These are phyloP conservation scores for Coturnix japonica DNA, from an alignment of 2,113 vertebrate genomes.

Conservation along the genomic window DNA sequence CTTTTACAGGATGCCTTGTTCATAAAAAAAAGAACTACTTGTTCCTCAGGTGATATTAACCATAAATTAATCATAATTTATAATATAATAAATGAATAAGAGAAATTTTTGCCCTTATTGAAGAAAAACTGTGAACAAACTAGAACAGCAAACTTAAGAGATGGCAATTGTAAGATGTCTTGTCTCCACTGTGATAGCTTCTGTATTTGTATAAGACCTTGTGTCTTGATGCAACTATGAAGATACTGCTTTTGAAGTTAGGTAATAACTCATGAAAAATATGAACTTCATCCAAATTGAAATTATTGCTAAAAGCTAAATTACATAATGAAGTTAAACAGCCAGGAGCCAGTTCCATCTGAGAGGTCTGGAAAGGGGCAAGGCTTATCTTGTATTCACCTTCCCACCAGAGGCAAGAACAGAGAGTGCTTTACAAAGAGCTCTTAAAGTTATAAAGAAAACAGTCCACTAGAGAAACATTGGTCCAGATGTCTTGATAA, in stretches of 20 bases:
- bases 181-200: background rate
- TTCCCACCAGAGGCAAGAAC: background rate
- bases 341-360: background rate
- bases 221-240: background rate
- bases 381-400: background rate
- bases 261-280: slow-evolving; percentile 42
- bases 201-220: background rate
- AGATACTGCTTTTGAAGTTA: slow-evolving; percentile 38
- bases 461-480: background rate
- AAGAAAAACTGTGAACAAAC: background rate
- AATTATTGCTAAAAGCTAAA: slow-evolving; percentile 52
- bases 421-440: background rate
- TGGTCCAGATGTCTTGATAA: background rate
- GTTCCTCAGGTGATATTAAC: background rate
- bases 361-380: background rate
- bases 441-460: background rate
- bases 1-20: background rate
- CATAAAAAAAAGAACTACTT: background rate
- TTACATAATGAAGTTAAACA: slow-evolving; percentile 8
- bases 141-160: background rate
- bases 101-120: background rate
- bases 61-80: background rate
- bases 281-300: slow-evolving; percentile 42
- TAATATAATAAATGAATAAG: no score
- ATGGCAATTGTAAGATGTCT: background rate